Base-by-base conservation (phyloP, 2,888 invertebrate genomes). In the Acanthoscelides obtectus region DNA sequence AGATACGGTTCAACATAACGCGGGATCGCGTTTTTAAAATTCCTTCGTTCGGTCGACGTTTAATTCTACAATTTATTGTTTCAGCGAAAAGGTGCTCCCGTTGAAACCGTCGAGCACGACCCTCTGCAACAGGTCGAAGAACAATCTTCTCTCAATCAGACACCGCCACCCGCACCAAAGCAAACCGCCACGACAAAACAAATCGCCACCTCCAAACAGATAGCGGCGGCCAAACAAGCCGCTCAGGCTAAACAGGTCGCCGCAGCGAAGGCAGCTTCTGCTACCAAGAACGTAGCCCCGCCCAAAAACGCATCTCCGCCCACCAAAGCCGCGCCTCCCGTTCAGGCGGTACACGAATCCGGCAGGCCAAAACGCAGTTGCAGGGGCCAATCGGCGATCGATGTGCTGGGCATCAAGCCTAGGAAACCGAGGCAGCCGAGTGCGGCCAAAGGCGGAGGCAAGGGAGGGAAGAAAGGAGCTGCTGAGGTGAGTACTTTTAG, bases 311-410 rank as follows among this genome's bases (percentile, higher is more conserved):
- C 17, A 45, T 6, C 45, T 45, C 12, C 12, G 45, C 45, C 45
- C 45, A 12, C 5, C 17, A 45, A 70, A 63, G 22, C 68, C 2
- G 45, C 72, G 12, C 3, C 22, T 0, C 64, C 22, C 17, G 63
- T 65, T 17, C 71, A 69, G n/a, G 27, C 73, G 17, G 27, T 75
- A 1, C 70, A 71, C 22, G 83, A 82, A 68, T 79, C 81, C 2
- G 80, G 81, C 19, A 78, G 86, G 69, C 86, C 86, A 64, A 86
- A 86, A 76, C 80, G 86, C 5, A 86, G 84, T 73, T 86, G 86
- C 74, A 80, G 86, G 66, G 86, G 85, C 4, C 82, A 83, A 66
- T 84, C 84, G 20, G 84, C 83, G 4, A 80, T 83, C 64, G 83
- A 83, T 22, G 84, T 84, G 20, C 76, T 86, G 72, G 85, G 85